Evolutionary conservation across 2,888 invertebrate species (phyloP).

Genomic region (Orchestes rusci): DNA sequence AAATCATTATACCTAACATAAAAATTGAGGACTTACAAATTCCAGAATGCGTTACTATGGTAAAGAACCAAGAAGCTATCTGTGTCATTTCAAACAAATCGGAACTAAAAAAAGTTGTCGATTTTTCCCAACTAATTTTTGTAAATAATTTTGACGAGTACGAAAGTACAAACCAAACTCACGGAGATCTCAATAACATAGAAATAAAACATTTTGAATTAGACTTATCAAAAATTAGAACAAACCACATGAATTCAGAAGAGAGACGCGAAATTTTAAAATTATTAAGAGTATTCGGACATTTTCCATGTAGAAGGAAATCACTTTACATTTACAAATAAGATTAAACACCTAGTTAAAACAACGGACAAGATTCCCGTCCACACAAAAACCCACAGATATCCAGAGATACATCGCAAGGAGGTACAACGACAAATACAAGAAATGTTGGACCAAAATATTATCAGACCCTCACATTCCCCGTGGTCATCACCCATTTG

Average conservation of each 20-base stretch:
- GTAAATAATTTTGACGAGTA: constrained; percentile 5
- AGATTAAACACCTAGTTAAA: constrained; percentile 20
- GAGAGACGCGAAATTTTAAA: not conserved
- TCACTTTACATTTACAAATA: constrained; percentile 4
- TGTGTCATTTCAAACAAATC: too few species aligned
- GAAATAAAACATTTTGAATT: not conserved
- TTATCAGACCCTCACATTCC: constrained; percentile 13
- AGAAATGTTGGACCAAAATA: constrained; percentile 22
- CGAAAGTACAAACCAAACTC: not conserved
- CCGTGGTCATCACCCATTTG: constrained; percentile 20
- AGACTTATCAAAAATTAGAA: not conserved
- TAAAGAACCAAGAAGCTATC: too few species aligned
- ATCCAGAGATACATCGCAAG: constrained; percentile 29
- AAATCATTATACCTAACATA: too few species aligned
- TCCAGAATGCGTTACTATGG: too few species aligned
- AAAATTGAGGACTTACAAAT: too few species aligned
- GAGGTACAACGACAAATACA: constrained; percentile 29
- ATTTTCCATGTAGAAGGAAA: not conserved
- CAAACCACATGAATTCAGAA: not conserved
- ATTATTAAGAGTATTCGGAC: not conserved
- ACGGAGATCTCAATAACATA: not conserved
- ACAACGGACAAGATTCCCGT: constrained; percentile 15
- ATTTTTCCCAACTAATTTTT: too few species aligned
- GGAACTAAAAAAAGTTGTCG: too few species aligned
- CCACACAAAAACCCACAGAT: constrained; percentile 24